phyloP scores from a whole-genome alignment of 2,113 vertebrate species.

The Lota lota region DNA sequence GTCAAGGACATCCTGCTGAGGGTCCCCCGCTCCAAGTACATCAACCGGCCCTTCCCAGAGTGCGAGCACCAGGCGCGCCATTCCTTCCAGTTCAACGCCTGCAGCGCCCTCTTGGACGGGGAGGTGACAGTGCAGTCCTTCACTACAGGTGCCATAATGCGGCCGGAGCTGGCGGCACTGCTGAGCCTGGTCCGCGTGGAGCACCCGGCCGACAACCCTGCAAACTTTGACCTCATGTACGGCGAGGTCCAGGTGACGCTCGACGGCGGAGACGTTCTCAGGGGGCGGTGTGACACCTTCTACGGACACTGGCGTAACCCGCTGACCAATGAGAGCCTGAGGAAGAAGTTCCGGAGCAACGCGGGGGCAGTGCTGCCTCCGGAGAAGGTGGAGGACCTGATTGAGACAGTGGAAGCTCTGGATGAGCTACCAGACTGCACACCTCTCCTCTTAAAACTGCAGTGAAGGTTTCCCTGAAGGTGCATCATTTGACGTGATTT shows the following conservation, averaged over 20 bases:
- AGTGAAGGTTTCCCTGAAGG: not conserved
- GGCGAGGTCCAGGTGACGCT: slow-evolving; percentile 80
- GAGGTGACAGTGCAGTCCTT: slow-evolving; percentile 79
- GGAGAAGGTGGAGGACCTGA: slow-evolving; percentile 70
- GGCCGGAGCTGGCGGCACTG: slow-evolving; percentile 74
- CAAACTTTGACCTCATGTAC: slow-evolving; percentile 85
- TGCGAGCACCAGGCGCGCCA: slow-evolving; percentile 85
- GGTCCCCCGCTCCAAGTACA: slow-evolving; percentile 85
- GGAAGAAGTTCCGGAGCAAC: slow-evolving; percentile 80
- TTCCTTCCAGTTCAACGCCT: slow-evolving; percentile 88
- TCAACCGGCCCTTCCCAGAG: slow-evolving; percentile 83
- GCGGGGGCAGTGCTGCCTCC: slow-evolving; percentile 70
- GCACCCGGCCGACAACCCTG: slow-evolving; percentile 80
- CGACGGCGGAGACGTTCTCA: slow-evolving; percentile 71
- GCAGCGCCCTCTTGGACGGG: slow-evolving; percentile 80
- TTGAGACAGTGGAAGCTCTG: slow-evolving; percentile 36
- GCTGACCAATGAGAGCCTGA: slow-evolving; percentile 78
- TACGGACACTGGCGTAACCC: slow-evolving; percentile 90
- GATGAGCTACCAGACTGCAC: not conserved
- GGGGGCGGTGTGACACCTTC: slow-evolving; percentile 83
- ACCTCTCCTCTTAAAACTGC: not conserved
- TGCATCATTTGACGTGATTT: too few relatives aligned
- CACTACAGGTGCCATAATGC: slow-evolving; percentile 53
- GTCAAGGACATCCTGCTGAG: slow-evolving; percentile 77
- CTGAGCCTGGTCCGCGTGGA: slow-evolving; percentile 79